A percentile compares a stretch with the other conserved stretches of the same genome.
Evolutionary conservation across 64 coral and sea anemone genomes (phyloP).

Genomic region (Dendronephthya gigantea): DNA sequence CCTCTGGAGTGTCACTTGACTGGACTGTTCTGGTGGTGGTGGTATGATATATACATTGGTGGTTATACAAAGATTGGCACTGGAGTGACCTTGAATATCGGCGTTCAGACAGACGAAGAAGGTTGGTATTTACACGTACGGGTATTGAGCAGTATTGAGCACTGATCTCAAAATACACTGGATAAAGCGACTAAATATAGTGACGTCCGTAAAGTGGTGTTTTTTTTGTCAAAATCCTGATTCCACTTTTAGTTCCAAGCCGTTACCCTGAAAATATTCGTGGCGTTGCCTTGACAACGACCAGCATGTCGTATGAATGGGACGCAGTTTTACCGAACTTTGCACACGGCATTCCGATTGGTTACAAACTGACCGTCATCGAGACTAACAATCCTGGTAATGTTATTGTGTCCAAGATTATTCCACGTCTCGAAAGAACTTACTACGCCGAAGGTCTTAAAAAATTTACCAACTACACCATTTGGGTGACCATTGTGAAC

Average conservation of each 20-base stretch:
- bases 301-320: not conserved
- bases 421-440: not conserved
- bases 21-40: not conserved
- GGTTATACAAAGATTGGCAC: not conserved
- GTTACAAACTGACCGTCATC: not conserved
- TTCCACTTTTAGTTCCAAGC: constrained; percentile 12
- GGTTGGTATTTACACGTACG: not conserved
- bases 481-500: not conserved
- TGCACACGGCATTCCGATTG: not conserved
- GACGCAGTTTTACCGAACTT: not conserved
- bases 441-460: not conserved
- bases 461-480: not conserved
- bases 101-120: not conserved
- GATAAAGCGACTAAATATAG: too few species aligned
- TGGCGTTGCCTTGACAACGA: not conserved
- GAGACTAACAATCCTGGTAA: not conserved
- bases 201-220: not conserved
- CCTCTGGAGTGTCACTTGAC: not conserved
- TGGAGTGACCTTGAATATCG: not conserved
- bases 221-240: not conserved
- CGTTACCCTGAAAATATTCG: constrained; percentile 7
- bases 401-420: not conserved
- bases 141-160: too few species aligned
- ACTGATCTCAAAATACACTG: too few species aligned
- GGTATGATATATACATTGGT: not conserved